These are phyloP conservation scores for Ochotona curzoniae DNA, from an alignment of 2,113 vertebrate genomes.

Conservation along the genomic window DNA sequence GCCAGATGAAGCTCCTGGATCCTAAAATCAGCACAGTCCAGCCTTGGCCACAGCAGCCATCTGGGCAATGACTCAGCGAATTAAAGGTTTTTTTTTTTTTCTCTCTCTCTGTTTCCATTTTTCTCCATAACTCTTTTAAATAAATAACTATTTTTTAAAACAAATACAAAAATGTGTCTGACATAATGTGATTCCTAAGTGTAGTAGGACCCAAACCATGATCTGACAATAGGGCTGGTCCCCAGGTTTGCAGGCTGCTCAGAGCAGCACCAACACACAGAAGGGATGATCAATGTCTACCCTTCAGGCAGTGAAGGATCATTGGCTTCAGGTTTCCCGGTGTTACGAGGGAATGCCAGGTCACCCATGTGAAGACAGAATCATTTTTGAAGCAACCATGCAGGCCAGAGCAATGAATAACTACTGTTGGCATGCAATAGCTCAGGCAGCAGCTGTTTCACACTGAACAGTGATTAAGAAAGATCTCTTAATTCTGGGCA, in stretches of 20 bases:
- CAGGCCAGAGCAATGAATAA: constrained; percentile 70
- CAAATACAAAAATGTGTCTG: constrained; percentile 50
- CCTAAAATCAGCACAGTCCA: too few species aligned
- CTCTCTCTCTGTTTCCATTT: too few species aligned
- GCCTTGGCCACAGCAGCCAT: too few species aligned
- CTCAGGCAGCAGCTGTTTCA: constrained; percentile 69
- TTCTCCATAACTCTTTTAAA: too few species aligned
- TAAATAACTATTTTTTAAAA: background rate
- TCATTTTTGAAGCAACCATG: constrained; percentile 68
- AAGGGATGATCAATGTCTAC: constrained; percentile 64
- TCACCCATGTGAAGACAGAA: constrained; percentile 66
- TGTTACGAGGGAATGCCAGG: constrained; percentile 70
- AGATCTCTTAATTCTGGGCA: constrained; percentile 27
- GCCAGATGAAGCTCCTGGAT: too few species aligned
- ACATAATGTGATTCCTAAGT: constrained; percentile 77
- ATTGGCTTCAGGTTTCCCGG: constrained; percentile 64
- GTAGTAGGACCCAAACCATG: constrained; percentile 71
- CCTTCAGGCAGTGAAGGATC: constrained; percentile 73
- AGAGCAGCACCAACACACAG: constrained; percentile 61
- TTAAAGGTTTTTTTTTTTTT: too few species aligned
- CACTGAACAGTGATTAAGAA: constrained; percentile 35
- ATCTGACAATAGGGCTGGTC: constrained; percentile 55
- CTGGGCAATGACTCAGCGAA: too few species aligned
- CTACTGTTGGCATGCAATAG: constrained; percentile 44
- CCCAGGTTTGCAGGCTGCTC: constrained; percentile 58